Percentiles rank a stretch among this genome's conserved stretches.
These are phyloP conservation scores for Chlamydotis undulata DNA, from an alignment of 2,113 vertebrate genomes.

Conservation along the genomic window DNA sequence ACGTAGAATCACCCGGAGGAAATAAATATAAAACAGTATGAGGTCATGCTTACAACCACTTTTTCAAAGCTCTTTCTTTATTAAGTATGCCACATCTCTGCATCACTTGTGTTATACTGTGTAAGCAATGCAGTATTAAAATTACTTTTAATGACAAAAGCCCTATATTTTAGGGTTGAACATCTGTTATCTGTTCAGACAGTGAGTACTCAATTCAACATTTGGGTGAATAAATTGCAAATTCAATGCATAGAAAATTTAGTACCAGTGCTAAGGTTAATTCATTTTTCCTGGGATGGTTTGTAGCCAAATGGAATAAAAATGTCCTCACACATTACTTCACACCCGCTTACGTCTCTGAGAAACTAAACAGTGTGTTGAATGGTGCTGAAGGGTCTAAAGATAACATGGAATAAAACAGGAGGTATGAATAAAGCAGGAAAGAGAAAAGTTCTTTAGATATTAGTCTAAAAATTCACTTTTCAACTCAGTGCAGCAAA, in stretches of 20 bases:
- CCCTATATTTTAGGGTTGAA: slow-evolving; percentile 9
- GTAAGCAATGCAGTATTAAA: slow-evolving; percentile 17
- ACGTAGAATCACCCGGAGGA: background rate
- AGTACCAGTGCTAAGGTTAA: slow-evolving; percentile 42
- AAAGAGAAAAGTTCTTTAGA: slow-evolving; percentile 22
- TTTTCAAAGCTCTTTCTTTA: background rate
- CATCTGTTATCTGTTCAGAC: slow-evolving; percentile 44
- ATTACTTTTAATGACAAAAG: slow-evolving; percentile 33
- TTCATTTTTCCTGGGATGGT: slow-evolving; percentile 31
- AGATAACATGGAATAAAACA: slow-evolving; percentile 37
- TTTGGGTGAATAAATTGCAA: slow-evolving; percentile 51
- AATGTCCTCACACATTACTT: slow-evolving; percentile 13
- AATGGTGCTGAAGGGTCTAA: slow-evolving; percentile 12
- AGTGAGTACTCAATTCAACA: slow-evolving; percentile 30
- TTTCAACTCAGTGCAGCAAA: background rate
- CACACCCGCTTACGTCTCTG: background rate
- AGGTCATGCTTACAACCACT: background rate
- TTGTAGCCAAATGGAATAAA: slow-evolving; percentile 45
- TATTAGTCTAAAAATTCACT: background rate
- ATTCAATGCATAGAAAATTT: slow-evolving; percentile 46
- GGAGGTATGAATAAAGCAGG: background rate
- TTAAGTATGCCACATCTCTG: background rate
- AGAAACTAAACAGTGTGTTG: background rate
- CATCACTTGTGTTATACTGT: background rate
- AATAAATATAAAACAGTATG: background rate